Evolutionary conservation across 30 jellyfish, hydroid and myxozoan species (phyloP).

Genomic region (Hydractinia symbiolongicarpus): DNA sequence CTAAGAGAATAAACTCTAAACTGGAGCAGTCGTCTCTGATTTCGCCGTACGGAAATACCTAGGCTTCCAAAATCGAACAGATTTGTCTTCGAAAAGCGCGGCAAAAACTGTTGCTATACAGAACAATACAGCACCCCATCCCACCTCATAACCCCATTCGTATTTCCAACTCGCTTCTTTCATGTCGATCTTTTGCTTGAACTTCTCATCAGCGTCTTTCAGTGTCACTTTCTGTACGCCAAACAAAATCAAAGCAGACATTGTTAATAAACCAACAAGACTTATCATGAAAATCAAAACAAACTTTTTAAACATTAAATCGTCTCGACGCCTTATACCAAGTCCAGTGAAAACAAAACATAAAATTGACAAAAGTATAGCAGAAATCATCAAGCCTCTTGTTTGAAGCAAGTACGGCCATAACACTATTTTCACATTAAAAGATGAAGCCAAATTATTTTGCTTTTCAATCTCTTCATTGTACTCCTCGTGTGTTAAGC

Average conservation of each 20-base stretch:
- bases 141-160: conserved; percentile 9
- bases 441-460: not conserved
- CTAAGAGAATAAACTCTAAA: too few relatives aligned
- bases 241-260: not conserved
- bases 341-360: not conserved
- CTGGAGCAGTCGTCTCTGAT: too few relatives aligned
- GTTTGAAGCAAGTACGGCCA: not conserved
- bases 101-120: not conserved
- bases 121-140: not conserved
- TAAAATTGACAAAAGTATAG: not conserved
- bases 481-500: not conserved
- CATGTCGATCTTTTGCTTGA: not conserved
- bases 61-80: not conserved
- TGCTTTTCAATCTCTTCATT: not conserved
- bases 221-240: not conserved
- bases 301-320: not conserved
- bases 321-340: not conserved
- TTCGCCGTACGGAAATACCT: too few relatives aligned
- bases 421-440: not conserved
- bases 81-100: not conserved
- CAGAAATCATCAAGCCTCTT: not conserved
- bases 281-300: not conserved
- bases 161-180: not conserved
- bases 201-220: not conserved
- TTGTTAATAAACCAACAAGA: not conserved